Evolutionary conservation across 30 jellyfish, hydroid and myxozoan species (phyloP).

Genomic region (Chironex yamaguchii): DNA sequence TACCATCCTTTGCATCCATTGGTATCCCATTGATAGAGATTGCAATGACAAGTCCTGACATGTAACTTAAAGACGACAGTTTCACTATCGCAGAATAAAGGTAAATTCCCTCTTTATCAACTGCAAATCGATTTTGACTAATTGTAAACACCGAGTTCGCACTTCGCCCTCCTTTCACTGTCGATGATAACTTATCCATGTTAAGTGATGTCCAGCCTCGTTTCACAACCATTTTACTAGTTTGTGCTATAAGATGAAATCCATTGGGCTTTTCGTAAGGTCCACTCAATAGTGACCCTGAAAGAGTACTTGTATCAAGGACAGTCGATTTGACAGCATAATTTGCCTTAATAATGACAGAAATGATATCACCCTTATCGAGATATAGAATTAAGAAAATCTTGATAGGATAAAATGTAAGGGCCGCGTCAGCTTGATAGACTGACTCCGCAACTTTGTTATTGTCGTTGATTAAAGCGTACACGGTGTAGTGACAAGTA

Average conservation of each 20-base stretch:
- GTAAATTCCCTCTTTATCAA: neutral
- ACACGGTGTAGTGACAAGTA: neutral
- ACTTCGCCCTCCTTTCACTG: neutral
- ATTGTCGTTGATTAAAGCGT: neutral
- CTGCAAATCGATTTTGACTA: neutral
- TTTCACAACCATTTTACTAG: neutral
- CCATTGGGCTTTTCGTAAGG: neutral
- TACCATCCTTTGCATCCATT: neutral
- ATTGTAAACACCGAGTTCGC: neutral
- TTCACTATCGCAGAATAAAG: neutral
- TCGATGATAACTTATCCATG: neutral
- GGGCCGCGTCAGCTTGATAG: neutral
- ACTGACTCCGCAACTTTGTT: neutral
- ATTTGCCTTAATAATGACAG: neutral
- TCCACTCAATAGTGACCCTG: neutral
- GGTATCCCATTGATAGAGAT: neutral
- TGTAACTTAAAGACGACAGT: neutral
- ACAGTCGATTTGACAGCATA: neutral
- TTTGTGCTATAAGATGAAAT: neutral
- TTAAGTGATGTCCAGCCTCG: neutral
- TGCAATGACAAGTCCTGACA: neutral
- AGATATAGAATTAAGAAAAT: neutral
- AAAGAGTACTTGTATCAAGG: neutral
- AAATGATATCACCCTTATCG: neutral
- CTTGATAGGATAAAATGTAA: neutral